Percentiles rank a stretch among this genome's conserved stretches.
These are phyloP conservation scores for Pseudois nayaur DNA, from an alignment of 2,113 vertebrate species.

Conservation along the genomic window DNA sequence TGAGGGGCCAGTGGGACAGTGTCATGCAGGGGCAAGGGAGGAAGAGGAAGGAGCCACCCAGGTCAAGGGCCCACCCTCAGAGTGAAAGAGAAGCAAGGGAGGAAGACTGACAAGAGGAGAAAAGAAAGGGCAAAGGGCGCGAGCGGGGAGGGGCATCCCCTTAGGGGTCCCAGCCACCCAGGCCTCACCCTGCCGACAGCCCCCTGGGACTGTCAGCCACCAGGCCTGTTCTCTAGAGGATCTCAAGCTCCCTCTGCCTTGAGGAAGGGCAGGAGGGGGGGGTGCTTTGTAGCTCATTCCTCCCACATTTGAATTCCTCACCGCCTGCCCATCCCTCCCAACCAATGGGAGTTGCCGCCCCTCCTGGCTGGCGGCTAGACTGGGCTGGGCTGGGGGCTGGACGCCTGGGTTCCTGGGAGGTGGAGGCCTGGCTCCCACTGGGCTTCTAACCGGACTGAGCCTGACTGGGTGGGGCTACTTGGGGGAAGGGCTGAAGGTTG, in stretches of 20 bases:
- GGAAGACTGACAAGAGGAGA: background rate
- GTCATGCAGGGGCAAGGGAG: fast-evolving
- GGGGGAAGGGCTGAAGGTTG: background rate
- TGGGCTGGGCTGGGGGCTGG: conserved; percentile 57
- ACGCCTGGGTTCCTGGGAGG: conserved; percentile 62
- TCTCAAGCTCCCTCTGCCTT: conserved; percentile 46
- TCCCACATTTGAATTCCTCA: conserved; percentile 77
- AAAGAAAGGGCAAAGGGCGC: background rate
- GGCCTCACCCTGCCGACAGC: conserved; percentile 16
- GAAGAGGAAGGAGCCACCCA: background rate
- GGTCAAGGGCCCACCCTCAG: background rate
- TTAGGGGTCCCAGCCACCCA: background rate
- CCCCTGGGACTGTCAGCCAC: background rate
- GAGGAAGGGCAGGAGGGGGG: conserved; percentile 17
- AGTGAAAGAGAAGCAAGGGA: background rate
- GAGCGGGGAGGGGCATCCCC: background rate
- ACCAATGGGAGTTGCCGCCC: conserved; percentile 66
- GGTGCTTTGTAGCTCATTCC: conserved; percentile 60
- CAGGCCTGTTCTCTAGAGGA: conserved; percentile 35
- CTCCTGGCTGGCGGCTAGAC: conserved; percentile 56
- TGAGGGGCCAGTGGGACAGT: background rate
- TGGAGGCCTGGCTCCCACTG: conserved; percentile 40
- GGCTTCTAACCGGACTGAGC: conserved; percentile 29
- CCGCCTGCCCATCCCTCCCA: conserved; percentile 51
- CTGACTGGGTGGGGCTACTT: background rate